Percentiles rank a stretch among this genome's conserved stretches.
These are phyloP conservation scores for Zaprionus bogoriensis DNA, from an alignment of 2,888 invertebrate species.

Conservation along the genomic window DNA sequence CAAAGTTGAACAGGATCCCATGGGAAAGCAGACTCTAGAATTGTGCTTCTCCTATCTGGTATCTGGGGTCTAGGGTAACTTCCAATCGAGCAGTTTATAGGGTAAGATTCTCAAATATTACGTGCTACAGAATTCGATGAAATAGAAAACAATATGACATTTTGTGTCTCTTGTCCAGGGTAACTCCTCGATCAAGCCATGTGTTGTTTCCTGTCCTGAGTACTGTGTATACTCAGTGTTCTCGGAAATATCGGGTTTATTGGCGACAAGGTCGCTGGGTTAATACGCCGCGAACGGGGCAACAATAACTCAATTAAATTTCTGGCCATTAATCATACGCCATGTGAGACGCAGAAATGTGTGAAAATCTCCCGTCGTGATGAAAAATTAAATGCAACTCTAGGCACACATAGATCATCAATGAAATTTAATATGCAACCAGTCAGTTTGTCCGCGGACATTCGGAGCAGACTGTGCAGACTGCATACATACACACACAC, in stretches of 20 bases:
- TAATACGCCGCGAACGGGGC: constrained; percentile 48
- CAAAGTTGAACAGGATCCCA: constrained; percentile 3
- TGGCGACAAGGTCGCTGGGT: constrained; percentile 74
- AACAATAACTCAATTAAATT: constrained; percentile 78
- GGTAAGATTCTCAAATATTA: too few relatives aligned
- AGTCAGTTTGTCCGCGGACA: constrained; percentile 29
- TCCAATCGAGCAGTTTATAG: background rate
- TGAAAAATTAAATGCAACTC: constrained; percentile 79
- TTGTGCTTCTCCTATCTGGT: too few relatives aligned
- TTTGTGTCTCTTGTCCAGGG: too few relatives aligned
- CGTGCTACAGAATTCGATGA: too few relatives aligned
- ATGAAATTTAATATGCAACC: constrained; percentile 79
- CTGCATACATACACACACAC: background rate
- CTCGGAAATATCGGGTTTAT: constrained; percentile 8
- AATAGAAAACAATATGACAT: too few relatives aligned
- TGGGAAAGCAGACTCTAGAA: constrained; percentile 23
- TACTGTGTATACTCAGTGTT: too few relatives aligned
- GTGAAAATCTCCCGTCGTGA: constrained; percentile 79
- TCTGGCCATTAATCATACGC: constrained; percentile 72
- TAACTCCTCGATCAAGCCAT: too few relatives aligned
- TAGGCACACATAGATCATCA: constrained; percentile 77
- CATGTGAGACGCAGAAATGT: constrained; percentile 65
- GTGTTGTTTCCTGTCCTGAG: too few relatives aligned
- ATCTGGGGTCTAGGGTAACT: background rate
- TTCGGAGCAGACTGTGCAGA: constrained; percentile 36